A percentile compares a stretch with the other conserved stretches of the same genome.
phyloP scores from a whole-genome alignment of 2,888 invertebrate species.

The Mechanitis mazaeus region DNA sequence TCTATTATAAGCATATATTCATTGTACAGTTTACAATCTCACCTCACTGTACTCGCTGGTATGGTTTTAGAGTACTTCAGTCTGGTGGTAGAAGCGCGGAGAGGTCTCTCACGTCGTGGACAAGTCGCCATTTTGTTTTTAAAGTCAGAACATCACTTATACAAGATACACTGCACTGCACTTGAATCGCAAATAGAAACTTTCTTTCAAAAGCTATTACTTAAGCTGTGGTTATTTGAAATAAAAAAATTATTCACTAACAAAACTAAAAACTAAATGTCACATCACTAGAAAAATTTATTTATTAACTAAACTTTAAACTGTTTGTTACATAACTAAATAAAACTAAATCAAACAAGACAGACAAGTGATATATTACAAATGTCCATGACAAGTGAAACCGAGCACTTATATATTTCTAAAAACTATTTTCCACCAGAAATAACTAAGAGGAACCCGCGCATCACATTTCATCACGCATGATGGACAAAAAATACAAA shows the following conservation, averaged over 20 bases:
- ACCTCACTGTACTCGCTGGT: conserved; percentile 66
- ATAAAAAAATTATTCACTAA: conserved; percentile 3
- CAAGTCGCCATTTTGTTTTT: conserved; percentile 52
- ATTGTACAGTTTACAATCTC: conserved; percentile 16
- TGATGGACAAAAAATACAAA: neutral
- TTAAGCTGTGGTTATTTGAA: conserved; percentile 12
- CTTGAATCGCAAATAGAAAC: conserved; percentile 28
- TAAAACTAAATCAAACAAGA: neutral
- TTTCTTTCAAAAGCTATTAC: conserved; percentile 35
- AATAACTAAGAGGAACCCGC: conserved; percentile 45
- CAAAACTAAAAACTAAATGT: neutral
- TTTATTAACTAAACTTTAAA: too few species aligned
- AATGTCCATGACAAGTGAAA: conserved; percentile 27
- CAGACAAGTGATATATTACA: conserved; percentile 15
- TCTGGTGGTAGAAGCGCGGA: conserved; percentile 55
- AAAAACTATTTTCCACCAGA: conserved; percentile 24
- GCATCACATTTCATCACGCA: conserved; percentile 43
- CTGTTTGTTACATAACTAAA: neutral
- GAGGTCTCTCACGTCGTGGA: conserved; percentile 56
- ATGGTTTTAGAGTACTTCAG: conserved; percentile 68
- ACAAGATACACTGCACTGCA: conserved; percentile 24
- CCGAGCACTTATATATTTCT: conserved; percentile 19
- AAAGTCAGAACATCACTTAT: conserved; percentile 28
- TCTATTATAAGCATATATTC: too few species aligned
- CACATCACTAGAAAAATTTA: neutral